Evolutionary conservation across 2,888 invertebrate genomes (phyloP).

Genomic region (Malthinus seriepunctatus): DNA sequence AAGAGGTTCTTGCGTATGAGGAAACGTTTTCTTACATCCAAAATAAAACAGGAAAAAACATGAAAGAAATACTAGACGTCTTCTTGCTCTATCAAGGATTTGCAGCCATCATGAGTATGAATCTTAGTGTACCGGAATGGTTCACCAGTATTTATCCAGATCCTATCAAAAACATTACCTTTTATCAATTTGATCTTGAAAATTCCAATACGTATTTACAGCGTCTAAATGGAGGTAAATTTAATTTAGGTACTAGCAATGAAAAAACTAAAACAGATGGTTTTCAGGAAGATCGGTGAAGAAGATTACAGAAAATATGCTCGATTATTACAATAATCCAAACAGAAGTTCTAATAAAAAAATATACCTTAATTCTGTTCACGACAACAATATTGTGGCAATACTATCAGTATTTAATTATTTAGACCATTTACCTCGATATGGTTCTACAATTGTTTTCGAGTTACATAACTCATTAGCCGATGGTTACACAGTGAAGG

Average conservation of each 20-base stretch:
- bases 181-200: slow-evolving; percentile 52
- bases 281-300: slow-evolving; percentile 45
- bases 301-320: slow-evolving; percentile 44
- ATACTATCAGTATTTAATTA: slow-evolving; percentile 38
- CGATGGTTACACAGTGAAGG: slow-evolving; percentile 34
- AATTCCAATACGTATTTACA: slow-evolving; percentile 49
- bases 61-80: slow-evolving; percentile 39
- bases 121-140: slow-evolving; percentile 55
- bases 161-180: slow-evolving; percentile 46
- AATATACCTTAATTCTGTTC: slow-evolving; percentile 47
- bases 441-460: slow-evolving; percentile 43
- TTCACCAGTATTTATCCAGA: slow-evolving; percentile 47
- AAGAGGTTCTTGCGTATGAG: slow-evolving; percentile 38
- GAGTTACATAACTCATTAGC: slow-evolving; percentile 37
- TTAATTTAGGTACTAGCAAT: not conserved
- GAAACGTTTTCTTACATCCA: slow-evolving; percentile 40
- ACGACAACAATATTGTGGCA: slow-evolving; percentile 46
- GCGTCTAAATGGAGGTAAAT: slow-evolving; percentile 54
- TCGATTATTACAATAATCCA: slow-evolving; percentile 34
- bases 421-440: slow-evolving; percentile 44
- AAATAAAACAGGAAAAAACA: slow-evolving; percentile 36
- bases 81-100: slow-evolving; percentile 49
- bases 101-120: slow-evolving; percentile 46
- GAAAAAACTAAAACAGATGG: not conserved
- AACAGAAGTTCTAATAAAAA: slow-evolving; percentile 37